Base-by-base conservation (phyloP, 64 coral and sea anemone species). In the Cladopsammia gracilis region DNA sequence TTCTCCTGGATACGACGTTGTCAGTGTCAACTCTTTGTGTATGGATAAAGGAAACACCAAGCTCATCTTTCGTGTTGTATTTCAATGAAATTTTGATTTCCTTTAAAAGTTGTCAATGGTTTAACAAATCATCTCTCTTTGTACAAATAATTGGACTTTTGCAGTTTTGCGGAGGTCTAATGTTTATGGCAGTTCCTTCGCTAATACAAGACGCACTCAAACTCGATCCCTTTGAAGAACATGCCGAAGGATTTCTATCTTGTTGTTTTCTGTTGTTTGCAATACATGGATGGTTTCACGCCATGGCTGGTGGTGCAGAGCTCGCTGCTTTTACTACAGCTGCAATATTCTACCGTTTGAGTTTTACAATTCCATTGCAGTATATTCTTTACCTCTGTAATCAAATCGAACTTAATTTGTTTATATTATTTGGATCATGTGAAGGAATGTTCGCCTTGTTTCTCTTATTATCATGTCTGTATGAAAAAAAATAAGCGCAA, bases 361-460 rank as follows among this genome's bases (percentile, higher is more conserved):
- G 43, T 50, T 76, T 76, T 46, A 7, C 26, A 18, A 50, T 76
- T 20, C 45, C 45, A 20, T 4, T 46, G 1, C 15, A 15, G 7
- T 76, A 44, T 44, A 13, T 42, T 49, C 20, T 76, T 13, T 76
- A 76, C 48, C 48, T 49, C 19, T 76, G 47, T 48, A 44, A 76
- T 50, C 73, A 53, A 76, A 47, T 76, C 3, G 73, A 76, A 15
- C 15, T 76, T 20, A 13, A 45, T 76, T 76, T 76, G 43, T 50
- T 76, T 50, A 49, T 76, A 48, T 20, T 76, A 47, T 12, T 76
- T 49, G 73, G 73, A 76, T 76, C 73, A 76, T 76, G 12, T n/a
- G 73, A 76, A 20, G 4, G 13, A 6, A 18, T 18, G 1, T 76
- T 76, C 46, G 43, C 73, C 14, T 47, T 48, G 11, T 16, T 18